Percentiles rank a stretch among this genome's conserved stretches.
These are phyloP conservation scores for Dascyllus trimaculatus DNA, from an alignment of 2,113 vertebrate genomes.

Conservation along the genomic window DNA sequence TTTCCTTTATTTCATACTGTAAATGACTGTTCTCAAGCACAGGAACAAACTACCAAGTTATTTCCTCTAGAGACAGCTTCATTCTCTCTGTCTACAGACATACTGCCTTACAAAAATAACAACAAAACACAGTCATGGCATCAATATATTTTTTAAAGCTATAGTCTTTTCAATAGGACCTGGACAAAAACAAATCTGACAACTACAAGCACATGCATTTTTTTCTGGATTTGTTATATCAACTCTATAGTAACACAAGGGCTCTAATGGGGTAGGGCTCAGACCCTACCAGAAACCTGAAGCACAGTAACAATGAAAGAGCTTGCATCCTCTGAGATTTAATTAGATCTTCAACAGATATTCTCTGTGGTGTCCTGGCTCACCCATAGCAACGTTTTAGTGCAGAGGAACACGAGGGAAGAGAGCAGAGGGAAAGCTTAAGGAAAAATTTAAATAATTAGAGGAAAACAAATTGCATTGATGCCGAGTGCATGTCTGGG, in stretches of 20 bases:
- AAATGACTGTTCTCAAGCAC: constrained; percentile 11
- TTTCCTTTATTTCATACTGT: neutral
- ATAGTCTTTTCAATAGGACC: constrained; percentile 3
- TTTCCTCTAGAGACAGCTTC: neutral
- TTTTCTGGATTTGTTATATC: constrained; percentile 17
- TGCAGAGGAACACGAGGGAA: constrained; percentile 48
- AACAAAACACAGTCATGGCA: neutral
- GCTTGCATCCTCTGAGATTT: constrained; percentile 77
- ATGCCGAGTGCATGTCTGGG: constrained; percentile 37
- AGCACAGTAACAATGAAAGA: constrained; percentile 59
- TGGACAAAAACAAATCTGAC: constrained; percentile 25
- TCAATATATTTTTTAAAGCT: constrained; percentile 8
- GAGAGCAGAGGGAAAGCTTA: constrained; percentile 45
- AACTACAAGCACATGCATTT: neutral
- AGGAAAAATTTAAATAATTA: constrained; percentile 64
- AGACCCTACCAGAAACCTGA: constrained; percentile 48
- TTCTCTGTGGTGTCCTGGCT: constrained; percentile 70
- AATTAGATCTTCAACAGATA: constrained; percentile 76
- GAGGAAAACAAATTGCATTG: constrained; percentile 56
- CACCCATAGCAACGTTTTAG: constrained; percentile 73
- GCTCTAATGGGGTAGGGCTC: constrained; percentile 21
- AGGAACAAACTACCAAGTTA: neutral
- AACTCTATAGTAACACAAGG: constrained; percentile 35
- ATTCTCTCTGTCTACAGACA: neutral
- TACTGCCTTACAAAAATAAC: constrained; percentile 1